Base-by-base conservation (phyloP, 2,888 invertebrate species). In the Quadriops clusia region DNA sequence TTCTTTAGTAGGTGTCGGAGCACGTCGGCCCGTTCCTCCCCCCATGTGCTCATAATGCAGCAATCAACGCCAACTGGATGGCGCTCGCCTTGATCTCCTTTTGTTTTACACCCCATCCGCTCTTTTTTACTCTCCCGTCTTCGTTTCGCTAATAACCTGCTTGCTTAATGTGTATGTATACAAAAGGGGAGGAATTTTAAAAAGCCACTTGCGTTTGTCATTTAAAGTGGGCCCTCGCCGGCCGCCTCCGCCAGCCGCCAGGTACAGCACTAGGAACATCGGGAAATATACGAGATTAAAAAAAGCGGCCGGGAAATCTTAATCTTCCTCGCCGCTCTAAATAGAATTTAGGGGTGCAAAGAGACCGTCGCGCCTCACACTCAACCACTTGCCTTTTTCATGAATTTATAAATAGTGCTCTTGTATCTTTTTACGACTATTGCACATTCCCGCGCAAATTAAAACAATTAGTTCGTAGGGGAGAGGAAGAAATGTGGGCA, bases 141-240 rank as follows among this genome's bases (percentile, higher is more conserved):
- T 50, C 48, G 46, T 51, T 46, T 43, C 51, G 46, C 49, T 54
- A 54, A 53, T 54, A 54, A 54, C 51, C 45, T 46, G 42, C 49
- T 45, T 42, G 41, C 47, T 47, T 41, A 51, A 45, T 48, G 49
- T 49, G 48, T 48, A 42, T 44, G 50, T 44, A 48, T 45, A 51
- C 44, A 51, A 42, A 40, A 46, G 46, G 50, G 51, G 49, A 39
- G 49, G 49, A 53, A 53, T 53, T 51, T 52, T 50, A 51, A 55
- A 55, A 53, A 54, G 53, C 51, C 51, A 51, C 51, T 52, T 47
- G 49, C 49, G 51, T 53, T 51, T 54, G 51, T 55, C 53, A 53
- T 52, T 52, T 47, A 50, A 53, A 51, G 47, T 47, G 46, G 46
- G 42, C 37, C 39, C 39, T 39, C 27, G 36, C 39, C 33, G 38